These are phyloP conservation scores for Odontesthes bonariensis DNA, from an alignment of 2,113 vertebrate genomes.

Conservation along the genomic window DNA sequence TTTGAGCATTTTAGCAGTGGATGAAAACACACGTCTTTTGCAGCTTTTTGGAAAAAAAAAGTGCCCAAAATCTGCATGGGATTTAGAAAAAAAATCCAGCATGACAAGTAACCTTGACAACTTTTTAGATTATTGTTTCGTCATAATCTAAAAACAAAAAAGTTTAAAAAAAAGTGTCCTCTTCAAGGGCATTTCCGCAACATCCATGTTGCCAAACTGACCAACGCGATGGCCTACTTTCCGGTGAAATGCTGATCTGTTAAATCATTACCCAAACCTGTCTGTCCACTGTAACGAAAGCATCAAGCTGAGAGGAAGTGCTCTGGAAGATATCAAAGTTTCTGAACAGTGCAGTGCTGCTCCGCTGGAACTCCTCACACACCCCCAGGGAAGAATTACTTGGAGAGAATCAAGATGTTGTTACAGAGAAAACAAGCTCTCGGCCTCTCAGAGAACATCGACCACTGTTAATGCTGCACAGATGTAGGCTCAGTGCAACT, in stretches of 20 bases:
- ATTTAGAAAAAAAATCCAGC: too few species aligned
- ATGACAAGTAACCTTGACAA: too few species aligned
- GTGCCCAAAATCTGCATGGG: too few species aligned
- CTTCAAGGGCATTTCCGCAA: neutral
- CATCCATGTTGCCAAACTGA: neutral
- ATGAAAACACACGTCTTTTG: too few species aligned
- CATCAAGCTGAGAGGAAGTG: neutral
- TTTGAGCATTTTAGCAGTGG: too few species aligned
- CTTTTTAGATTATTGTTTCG: too few species aligned
- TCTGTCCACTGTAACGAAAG: neutral
- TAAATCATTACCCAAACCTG: neutral
- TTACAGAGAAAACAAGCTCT: conserved; percentile 43
- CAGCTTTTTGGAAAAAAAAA: too few species aligned
- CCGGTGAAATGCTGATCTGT: neutral
- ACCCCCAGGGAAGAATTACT: conserved; percentile 29
- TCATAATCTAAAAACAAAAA: too few species aligned
- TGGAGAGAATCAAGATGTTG: conserved; percentile 56
- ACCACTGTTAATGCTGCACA: conserved; percentile 55
- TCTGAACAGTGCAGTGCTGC: neutral
- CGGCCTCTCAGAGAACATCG: conserved; percentile 47
- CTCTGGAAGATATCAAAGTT: conserved; percentile 31
- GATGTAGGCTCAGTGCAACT: conserved; percentile 40
- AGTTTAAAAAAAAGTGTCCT: neutral
- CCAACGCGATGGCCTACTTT: neutral
- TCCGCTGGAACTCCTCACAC: neutral